Percentiles rank a stretch among this genome's conserved stretches.
Conservation (phyloP, 1,140 invertebrate species). For the Drosophila nikananu region DNA sequence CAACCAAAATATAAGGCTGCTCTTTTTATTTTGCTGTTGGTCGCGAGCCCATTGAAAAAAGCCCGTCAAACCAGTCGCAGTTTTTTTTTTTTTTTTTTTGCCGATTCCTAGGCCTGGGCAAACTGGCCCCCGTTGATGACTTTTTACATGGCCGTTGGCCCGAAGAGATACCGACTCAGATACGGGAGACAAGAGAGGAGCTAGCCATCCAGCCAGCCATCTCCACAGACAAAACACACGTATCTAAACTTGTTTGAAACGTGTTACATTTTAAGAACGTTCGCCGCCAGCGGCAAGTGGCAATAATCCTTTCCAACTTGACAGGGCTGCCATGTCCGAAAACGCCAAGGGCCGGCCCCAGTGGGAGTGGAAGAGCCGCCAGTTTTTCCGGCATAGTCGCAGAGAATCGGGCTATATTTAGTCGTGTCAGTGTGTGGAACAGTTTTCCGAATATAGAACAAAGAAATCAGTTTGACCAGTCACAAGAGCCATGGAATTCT, state of each 20-base stretch:
- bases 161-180: slow-evolving; percentile 54
- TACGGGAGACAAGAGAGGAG: slow-evolving; percentile 38
- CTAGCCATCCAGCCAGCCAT: slow-evolving; percentile 24
- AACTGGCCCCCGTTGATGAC: slow-evolving; percentile 80
- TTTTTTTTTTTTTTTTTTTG: slow-evolving; percentile 63
- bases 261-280: slow-evolving; percentile 83
- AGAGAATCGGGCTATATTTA: slow-evolving; percentile 4
- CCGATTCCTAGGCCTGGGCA: slow-evolving; percentile 63
- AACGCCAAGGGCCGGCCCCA: slow-evolving; percentile 42
- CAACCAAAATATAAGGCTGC: slow-evolving; percentile 60
- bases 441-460: neutral
- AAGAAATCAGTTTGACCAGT: neutral
- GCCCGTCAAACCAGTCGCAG: slow-evolving; percentile 76
- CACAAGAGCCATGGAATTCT: neutral
- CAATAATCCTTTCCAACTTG: slow-evolving; percentile 82
- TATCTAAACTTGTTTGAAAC: slow-evolving; percentile 84
- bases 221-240: slow-evolving; percentile 59
- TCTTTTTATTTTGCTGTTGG: slow-evolving; percentile 22
- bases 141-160: slow-evolving; percentile 73
- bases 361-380: slow-evolving; percentile 56
- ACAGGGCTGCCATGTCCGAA: slow-evolving; percentile 71
- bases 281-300: slow-evolving; percentile 80
- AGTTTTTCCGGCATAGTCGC: neutral
- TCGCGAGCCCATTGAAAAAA: slow-evolving; percentile 74
- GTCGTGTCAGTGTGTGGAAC: neutral